Base-by-base conservation (phyloP, 2,797 vertebrate species). In the Phrynocephalus vlangalii region DNA sequence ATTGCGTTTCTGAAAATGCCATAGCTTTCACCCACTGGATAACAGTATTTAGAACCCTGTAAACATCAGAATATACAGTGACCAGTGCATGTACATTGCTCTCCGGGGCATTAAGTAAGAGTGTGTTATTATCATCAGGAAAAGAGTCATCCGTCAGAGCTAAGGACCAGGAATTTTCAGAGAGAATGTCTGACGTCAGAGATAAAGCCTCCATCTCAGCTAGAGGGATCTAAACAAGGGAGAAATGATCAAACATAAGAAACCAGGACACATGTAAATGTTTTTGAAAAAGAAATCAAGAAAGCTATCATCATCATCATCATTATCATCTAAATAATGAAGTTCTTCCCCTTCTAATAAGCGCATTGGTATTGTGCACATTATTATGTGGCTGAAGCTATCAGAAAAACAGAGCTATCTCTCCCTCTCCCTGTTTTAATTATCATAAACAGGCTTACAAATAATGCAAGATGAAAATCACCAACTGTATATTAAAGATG, bases 131-230 rank as follows among this genome's bases (percentile, higher is more conserved):
- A 96, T 99, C 98, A 93, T 98, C 99, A 93, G 98, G 98, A 96
- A 97, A 97, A 96, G 97, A 98, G 97, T 99, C 99, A 96, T 99
- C 99, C 95, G 96, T 98, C 98, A 99, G 98, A 98, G 98, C 98
- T 98, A 98, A 97, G 97, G 98, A 99, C 98, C 98, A 98, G 97
- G 99, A 99, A 96, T 97, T 98, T 97, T 99, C 98, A 96, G 99
- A 97, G 95, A 97, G 95, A 96, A 97, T 97, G 96, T 97, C 97
- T 97, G 97, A 99, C 97, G 98, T 97, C 98, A 99, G 97, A 99
- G 99, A 99, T 96, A 99, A 97, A 98, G 97, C 98, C 97, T 99
- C 99, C 99, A 99, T 99, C 98, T 99, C 98, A 96, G 98, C 99
- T 98, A 99, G 98, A 97, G 98, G 98, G 96, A 99, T 99, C 99